Conservation (phyloP, 2,888 invertebrate genomes). For the Stictocephala bisonia region DNA sequence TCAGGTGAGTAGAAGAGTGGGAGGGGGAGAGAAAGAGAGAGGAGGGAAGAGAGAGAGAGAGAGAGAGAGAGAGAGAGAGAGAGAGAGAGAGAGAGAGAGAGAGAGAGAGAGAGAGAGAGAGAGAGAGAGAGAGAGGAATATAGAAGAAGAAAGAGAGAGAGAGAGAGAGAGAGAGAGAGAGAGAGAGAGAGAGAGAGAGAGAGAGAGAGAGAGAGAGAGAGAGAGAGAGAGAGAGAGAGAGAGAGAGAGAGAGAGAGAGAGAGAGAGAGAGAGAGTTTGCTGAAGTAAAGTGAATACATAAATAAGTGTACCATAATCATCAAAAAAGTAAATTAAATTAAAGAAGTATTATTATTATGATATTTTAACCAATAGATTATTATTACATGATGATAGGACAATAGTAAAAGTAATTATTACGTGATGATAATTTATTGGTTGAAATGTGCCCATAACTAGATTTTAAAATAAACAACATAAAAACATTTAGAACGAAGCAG, state of each 20-base stretch:
- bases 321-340: too few species aligned
- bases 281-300: too few species aligned
- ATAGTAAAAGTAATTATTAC: too few species aligned
- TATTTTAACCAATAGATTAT: too few species aligned
- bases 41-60: not conserved
- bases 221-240: not conserved
- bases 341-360: too few species aligned
- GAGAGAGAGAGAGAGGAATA: constrained; percentile 7
- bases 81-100: constrained; percentile 13
- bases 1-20: not conserved
- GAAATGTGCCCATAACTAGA: too few species aligned
- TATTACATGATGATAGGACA: too few species aligned
- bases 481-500: too few species aligned
- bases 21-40: not conserved
- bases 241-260: not conserved
- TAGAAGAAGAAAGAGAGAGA: constrained; percentile 1
- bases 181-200: not conserved
- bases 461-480: too few species aligned
- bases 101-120: constrained; percentile 13
- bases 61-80: not conserved
- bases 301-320: too few species aligned
- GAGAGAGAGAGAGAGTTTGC: too few species aligned
- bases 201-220: not conserved
- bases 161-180: constrained; percentile 13
- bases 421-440: too few species aligned